Base-by-base conservation (phyloP, 2,888 invertebrate species). In the Pachycephus smyrnensis region DNA sequence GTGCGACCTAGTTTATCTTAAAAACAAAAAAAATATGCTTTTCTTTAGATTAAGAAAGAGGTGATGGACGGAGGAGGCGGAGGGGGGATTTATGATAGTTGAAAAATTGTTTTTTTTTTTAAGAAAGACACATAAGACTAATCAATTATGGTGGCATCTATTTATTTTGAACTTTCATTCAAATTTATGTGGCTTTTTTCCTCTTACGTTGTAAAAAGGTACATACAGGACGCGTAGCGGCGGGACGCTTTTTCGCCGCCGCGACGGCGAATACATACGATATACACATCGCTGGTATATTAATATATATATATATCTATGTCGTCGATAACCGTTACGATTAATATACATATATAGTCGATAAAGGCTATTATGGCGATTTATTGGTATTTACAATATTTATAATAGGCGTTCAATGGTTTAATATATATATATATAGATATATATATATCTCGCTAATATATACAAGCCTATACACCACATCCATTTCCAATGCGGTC, bases 141-240 rank as follows among this genome's bases (percentile, higher is more conserved):
- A 35, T 55, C 2, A 23, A 55, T 0, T 23, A 55, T 23, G 23
- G 9, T 55, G 55, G 55, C 55, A 55, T 55, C 23, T 55, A 55
- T 82, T 83, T 81, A 83, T 83, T 86, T 85, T 81, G 78, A 78
- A 76, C n/a, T 55, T 78, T 73, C 73, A 81, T 81, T 80, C 76
- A 82, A 79, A 82, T 75, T 55, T 55, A 77, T 76, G 79, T 80
- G 81, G 77, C 84, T 82, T 55, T 55, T 40, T 55, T 55, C 23
- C 76, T 69, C 80, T 85, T 82, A 83, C 73, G 83, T 84, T 80
- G 82, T 85, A 86, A 81, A 84, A 87, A 85, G 86, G 84, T 86
- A 88, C 85, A 88, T 85, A 81, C 81, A 80, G 83, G 82, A 84
- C 82, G 81, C 74, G 69, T n/a, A 55, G 55, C 55, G 55, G 23